Evolutionary conservation across 2,888 invertebrate genomes (phyloP).

Genomic region (Eupithecia subumbrata): DNA sequence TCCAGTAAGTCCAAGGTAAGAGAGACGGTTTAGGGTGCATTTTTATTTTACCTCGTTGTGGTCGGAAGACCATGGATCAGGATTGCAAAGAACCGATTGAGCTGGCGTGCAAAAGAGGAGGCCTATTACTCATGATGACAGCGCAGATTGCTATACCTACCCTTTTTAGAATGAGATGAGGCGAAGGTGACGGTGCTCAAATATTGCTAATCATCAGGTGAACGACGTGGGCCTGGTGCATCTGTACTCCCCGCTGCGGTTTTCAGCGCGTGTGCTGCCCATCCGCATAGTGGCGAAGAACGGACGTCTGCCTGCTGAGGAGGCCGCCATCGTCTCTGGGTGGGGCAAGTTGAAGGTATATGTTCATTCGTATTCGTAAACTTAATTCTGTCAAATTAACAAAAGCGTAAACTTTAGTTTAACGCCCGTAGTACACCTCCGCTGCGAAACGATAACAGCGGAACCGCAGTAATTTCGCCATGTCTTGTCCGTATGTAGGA

Average conservation of each 20-base stretch:
- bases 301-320: constrained; percentile 58
- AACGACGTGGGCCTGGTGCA: constrained; percentile 79
- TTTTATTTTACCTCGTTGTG: neutral
- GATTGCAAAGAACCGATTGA: neutral
- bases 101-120: neutral
- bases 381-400: neutral
- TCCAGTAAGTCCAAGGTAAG: constrained; percentile 67
- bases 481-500: no score
- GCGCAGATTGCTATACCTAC: no score
- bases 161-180: no score
- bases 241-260: constrained; percentile 68
- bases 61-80: neutral
- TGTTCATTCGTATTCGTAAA: neutral
- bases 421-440: no score
- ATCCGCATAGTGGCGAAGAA: constrained; percentile 65
- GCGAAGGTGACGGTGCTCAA: neutral
- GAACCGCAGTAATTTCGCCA: no score
- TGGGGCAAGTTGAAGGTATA: constrained; percentile 74
- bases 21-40: neutral
- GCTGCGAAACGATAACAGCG: no score
- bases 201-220: constrained; percentile 21
- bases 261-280: constrained; percentile 70
- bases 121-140: neutral
- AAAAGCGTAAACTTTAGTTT: neutral
- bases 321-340: constrained; percentile 73